Evolutionary conservation across 2,888 invertebrate species (phyloP), one percentile per base, ranked within the genome.

Genomic region (Stenchaetothrips biformis): DNA sequence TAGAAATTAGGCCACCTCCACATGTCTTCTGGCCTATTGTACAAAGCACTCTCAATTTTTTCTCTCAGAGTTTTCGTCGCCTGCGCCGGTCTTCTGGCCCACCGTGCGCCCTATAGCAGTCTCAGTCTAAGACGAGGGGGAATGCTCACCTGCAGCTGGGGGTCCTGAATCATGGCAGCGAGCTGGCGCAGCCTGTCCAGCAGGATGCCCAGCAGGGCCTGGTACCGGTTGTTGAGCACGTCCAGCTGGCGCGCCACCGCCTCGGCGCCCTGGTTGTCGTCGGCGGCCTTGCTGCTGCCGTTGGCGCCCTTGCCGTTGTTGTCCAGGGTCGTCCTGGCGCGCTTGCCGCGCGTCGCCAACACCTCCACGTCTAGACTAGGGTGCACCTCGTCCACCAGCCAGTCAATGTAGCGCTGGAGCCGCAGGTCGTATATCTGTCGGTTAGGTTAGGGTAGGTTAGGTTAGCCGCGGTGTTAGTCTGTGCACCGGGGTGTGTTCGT

Each of bases 381-480:
- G 85, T 94, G 95, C 80, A 93, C 90, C 85, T 95, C 94, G 85
- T 92, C 93, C 87, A 96, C 91, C 83, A 96, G 90, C 88, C 91
- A 91, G 85, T 95, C 95, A 83, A 92, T 90, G 90, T 94, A 97
- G 83, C 93, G 92, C 88, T 94, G 93, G 87, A 95, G 92, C 86
- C 94, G 91, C 86, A 93, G 92, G 87, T 94, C 93, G 90, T 95
- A 94, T 86, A 94, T 94, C 95, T 96, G 92, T 84, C 87, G 86
- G 86, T 86, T 87, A 86, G 87, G 88, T 82, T 81, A 85, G 80
- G 86, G 88, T 88, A 87, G 82, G 62, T 81, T 81, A 79, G 79
- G 82, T 80, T 81, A 80, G 82, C 82, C 67, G 25, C 53, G 25
- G 84, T 84, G n/a, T 84, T 84, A 84, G 84, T 84, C 83, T 83